Conservation (phyloP, 2,888 invertebrate species). For the Axea sp. region DNA sequence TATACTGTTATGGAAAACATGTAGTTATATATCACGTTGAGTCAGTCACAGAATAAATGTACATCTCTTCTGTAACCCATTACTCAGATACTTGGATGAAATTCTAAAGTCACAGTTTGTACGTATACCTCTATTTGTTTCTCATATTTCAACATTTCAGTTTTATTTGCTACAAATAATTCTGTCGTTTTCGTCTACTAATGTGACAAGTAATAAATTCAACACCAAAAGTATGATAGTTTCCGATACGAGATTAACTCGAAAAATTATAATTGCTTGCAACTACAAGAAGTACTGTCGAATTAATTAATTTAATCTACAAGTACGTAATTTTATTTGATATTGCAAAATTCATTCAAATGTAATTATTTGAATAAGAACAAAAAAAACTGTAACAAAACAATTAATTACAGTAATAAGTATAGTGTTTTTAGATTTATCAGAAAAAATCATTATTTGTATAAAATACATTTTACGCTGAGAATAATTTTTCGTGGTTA, state of each 20-base stretch:
- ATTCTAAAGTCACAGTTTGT: conserved; percentile 15
- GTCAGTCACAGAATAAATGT: conserved; percentile 10
- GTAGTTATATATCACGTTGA: background rate
- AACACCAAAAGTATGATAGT: conserved; percentile 16
- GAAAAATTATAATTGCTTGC: conserved; percentile 7
- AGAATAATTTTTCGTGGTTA: no score
- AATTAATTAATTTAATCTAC: no score
- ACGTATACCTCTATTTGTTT: conserved; percentile 16
- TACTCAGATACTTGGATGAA: conserved; percentile 3
- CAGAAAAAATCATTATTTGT: no score
- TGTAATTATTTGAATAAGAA: no score
- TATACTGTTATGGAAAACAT: no score
- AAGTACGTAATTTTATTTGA: no score
- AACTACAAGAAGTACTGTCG: background rate
- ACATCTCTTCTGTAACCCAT: conserved; percentile 11
- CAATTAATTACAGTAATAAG: no score
- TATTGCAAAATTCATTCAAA: no score
- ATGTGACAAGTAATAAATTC: conserved; percentile 10
- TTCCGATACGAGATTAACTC: conserved; percentile 4
- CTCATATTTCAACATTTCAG: conserved; percentile 27
- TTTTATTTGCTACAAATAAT: conserved; percentile 3
- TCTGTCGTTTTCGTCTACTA: background rate
- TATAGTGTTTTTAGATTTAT: no score
- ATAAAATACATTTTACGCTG: no score
- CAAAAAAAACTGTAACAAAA: no score